Conservation (phyloP, 1,140 invertebrate genomes). For the Drosophila littoralis region DNA sequence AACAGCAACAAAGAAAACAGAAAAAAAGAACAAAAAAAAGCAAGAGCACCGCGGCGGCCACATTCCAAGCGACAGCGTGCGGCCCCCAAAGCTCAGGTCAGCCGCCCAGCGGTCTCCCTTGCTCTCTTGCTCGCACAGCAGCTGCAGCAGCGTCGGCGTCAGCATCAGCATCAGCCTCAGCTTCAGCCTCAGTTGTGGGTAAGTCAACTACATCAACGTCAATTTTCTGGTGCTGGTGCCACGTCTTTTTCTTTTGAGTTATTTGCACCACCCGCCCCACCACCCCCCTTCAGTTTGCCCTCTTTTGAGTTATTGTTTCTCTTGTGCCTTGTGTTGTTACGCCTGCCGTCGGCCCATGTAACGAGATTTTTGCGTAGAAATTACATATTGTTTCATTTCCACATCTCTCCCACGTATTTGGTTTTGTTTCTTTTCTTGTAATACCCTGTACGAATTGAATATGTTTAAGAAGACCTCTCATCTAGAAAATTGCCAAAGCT, state of each 20-base stretch:
- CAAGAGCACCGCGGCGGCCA: constrained; percentile 34
- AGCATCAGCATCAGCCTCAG: background rate
- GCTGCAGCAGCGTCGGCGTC: constrained; percentile 12
- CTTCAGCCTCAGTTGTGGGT: constrained; percentile 23
- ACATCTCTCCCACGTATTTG: constrained; percentile 23
- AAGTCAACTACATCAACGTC: constrained; percentile 54
- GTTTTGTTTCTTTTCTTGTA: background rate
- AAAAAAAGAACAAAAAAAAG: constrained; percentile 15
- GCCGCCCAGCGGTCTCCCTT: constrained; percentile 22
- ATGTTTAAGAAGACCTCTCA: no score
- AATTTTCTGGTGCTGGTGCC: constrained; percentile 32
- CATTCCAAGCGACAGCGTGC: constrained; percentile 43
- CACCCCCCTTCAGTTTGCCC: background rate
- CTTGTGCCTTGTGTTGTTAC: constrained; percentile 25
- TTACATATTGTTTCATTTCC: constrained; percentile 55
- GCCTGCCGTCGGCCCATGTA: constrained; percentile 39
- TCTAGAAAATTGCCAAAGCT: no score
- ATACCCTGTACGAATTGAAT: background rate
- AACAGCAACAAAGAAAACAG: constrained; percentile 20
- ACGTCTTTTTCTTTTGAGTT: constrained; percentile 27
- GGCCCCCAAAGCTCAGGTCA: constrained; percentile 49
- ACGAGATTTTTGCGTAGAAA: constrained; percentile 62
- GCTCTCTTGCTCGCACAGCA: constrained; percentile 13
- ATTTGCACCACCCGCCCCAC: background rate
- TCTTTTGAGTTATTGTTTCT: constrained; percentile 26